Percentiles rank a stretch among this genome's conserved stretches.
phyloP scores from a whole-genome alignment of 1,140 invertebrate species.

The Zophobas atratus region DNA sequence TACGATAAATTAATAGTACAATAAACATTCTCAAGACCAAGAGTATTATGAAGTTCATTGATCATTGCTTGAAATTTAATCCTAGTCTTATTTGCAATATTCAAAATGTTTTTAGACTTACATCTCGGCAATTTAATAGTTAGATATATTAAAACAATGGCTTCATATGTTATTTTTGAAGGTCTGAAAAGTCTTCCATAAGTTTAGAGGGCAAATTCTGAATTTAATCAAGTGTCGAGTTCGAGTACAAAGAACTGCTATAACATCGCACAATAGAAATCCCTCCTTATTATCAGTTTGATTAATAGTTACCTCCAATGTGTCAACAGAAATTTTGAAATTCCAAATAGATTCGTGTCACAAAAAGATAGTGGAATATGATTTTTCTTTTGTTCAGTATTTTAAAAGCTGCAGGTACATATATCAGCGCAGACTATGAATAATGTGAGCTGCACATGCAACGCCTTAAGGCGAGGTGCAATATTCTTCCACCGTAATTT shows the following conservation, averaged over 20 bases:
- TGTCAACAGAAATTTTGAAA: slow-evolving; percentile 47
- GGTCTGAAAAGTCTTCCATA: neutral
- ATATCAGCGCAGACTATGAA: slow-evolving; percentile 56
- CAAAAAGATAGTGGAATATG: slow-evolving; percentile 55
- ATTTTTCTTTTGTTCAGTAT: slow-evolving; percentile 60
- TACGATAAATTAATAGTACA: no score
- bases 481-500: slow-evolving; percentile 59
- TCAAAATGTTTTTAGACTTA: no score
- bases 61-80: no score
- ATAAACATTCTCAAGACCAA: no score
- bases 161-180: no score
- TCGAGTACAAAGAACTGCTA: slow-evolving; percentile 10
- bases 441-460: slow-evolving; percentile 59
- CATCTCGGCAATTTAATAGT: no score
- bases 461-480: slow-evolving; percentile 57
- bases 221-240: slow-evolving; percentile 29
- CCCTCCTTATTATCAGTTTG: slow-evolving; percentile 31
- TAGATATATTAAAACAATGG: no score
- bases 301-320: slow-evolving; percentile 37
- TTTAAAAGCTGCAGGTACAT: slow-evolving; percentile 57
- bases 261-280: neutral
- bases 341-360: slow-evolving; percentile 56
- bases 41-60: no score
- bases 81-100: no score
- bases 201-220: neutral